Base-by-base conservation (phyloP, 2,113 vertebrate species). In the Prietella phreatophila region DNA sequence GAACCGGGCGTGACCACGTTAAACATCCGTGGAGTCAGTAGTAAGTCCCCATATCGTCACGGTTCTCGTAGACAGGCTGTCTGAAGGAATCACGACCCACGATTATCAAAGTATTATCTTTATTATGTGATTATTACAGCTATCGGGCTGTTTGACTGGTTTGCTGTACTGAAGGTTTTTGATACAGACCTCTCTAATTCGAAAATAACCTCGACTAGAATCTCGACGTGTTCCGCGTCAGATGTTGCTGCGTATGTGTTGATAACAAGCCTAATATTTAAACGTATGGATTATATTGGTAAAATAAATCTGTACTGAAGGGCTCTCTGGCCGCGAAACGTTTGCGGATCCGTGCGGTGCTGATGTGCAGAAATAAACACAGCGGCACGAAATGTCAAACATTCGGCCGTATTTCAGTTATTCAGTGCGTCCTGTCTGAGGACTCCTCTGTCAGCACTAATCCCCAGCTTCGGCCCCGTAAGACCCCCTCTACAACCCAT, bases 371-470 rank as follows among this genome's bases (percentile, higher is more conserved):
- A 50, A 76, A 65, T 19, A 7, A 42, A n/a, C 15, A 19, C n/a
- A n/a, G 84, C 5, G 17, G 76, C 27, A 20, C 56, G 7, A 30
- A 53, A 20, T 0, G 47, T 53, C 7, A 19, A 33, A 10, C 30
- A 13, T 36, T 30, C 22, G 3, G 47, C 8, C 33, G 3, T 33
- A 25, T 6, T 81, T 67, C 63, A 39, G 33, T 27, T 50, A 50
- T 50, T 58, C 47, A n/a, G 22, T 15, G n/a, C 36, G 47, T 65
- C 42, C 36, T 15, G 14, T 58, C 39, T 82, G 50, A 85, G 61
- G 15, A 78, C 60, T 80, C 47, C 47, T 86, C 61, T 83, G 53
- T 82, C 19, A 67, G 55, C 61, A 88, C 36, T 78, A 90, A 91
- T 87, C 89, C 82, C 60, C 63, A 60, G 47, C 56, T 90, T 76